These are phyloP conservation scores for Nymphalis io DNA, from an alignment of 1,140 invertebrate species.

Conservation along the genomic window DNA sequence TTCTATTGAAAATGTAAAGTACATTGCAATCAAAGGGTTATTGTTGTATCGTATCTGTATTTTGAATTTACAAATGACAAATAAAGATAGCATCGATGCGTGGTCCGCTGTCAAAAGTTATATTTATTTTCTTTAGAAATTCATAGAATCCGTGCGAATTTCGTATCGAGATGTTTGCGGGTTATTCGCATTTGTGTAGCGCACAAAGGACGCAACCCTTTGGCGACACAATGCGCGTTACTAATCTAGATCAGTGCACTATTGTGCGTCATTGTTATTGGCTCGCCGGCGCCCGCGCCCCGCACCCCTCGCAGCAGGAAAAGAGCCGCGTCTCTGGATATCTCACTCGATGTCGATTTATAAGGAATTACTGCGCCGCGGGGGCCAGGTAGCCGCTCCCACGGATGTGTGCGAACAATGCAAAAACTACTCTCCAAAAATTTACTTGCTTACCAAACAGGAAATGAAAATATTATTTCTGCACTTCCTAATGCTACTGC, in stretches of 20 bases:
- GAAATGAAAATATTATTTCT: conserved; percentile 77
- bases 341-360: conserved; percentile 78
- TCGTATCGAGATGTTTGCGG: conserved; percentile 73
- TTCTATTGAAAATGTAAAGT: conserved; percentile 29
- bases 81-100: conserved; percentile 74
- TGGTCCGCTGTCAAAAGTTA: conserved; percentile 78
- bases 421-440: conserved; percentile 72
- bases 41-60: conserved; percentile 61
- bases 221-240: conserved; percentile 78
- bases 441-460: conserved; percentile 66
- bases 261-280: conserved; percentile 64
- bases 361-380: conserved; percentile 73
- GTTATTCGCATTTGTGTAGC: conserved; percentile 62
- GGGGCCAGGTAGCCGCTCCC: conserved; percentile 75
- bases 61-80: conserved; percentile 69
- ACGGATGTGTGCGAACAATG: conserved; percentile 68
- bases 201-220: conserved; percentile 73
- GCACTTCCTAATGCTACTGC: conserved; percentile 54
- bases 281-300: conserved; percentile 43
- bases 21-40: conserved; percentile 35
- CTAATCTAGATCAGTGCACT: conserved; percentile 79
- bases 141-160: conserved; percentile 77
- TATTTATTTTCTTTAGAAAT: conserved; percentile 81
- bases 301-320: conserved; percentile 54
- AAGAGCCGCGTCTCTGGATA: conserved; percentile 59